Base-by-base conservation (phyloP, 2,113 vertebrate genomes). In the Alaudala cheleensis region DNA sequence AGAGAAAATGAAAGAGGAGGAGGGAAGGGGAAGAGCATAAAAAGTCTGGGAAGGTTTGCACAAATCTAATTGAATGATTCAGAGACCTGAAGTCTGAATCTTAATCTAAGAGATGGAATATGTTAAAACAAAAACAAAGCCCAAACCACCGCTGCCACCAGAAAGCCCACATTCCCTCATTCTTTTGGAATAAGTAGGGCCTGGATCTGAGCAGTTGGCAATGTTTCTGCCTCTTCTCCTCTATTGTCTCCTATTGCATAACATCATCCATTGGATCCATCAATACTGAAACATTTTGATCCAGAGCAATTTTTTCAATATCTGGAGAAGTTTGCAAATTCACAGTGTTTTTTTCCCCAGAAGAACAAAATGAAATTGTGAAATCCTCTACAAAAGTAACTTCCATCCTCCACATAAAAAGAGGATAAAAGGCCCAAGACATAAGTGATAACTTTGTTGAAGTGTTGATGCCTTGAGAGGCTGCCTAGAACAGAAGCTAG, bases 341-440 rank as follows among this genome's bases (percentile, higher is more conserved):
- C 51, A 76, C 26, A 21, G 20, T 42, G 40, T 23, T 70, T 71
- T 62, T 45, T 34, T 42, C 40, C 40, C 40, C 37, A 37, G 39
- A 42, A 84, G 84, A 81, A 34, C 14, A 56, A 83, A 88, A 64
- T 11, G 29, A 78, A 88, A 61, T 77, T 67, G 64, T 29, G 80
- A 95, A 95, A 93, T 84, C 61, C 20, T 90, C 15, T 20, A 28
- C 34, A 62, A 81, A 73, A 93, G n/a, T n/a, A 93, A 61, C 76
- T 83, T 93, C 49, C 31, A 80, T 29, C 50, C 25, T 96, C 72
- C 83, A 86, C 80, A 81, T 74, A 54, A 92, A 86, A 93, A 86
- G 39, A 93, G 73, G 84, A 93, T 92, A 83, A 94, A 93, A 97
- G 81, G 56, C 72, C 31, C 53, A 58, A 95, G 88, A 89, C 86